Evolutionary conservation across 1,140 invertebrate species (phyloP).

Genomic region (Saxidomus purpurata): DNA sequence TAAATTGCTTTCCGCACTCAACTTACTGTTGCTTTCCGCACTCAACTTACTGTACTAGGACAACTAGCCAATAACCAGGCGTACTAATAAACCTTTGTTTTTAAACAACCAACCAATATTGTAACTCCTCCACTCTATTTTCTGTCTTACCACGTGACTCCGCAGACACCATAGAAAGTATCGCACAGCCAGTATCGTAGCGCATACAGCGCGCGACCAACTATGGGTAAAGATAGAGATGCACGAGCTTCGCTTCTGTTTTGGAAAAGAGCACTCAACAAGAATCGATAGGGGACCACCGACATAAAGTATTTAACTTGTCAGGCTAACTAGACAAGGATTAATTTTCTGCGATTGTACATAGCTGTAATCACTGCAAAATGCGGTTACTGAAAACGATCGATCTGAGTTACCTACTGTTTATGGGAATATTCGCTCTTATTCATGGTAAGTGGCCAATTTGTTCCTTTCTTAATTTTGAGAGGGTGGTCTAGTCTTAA

Average conservation of each 20-base stretch:
- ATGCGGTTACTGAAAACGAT: constrained; percentile 12
- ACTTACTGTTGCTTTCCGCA: too few species aligned
- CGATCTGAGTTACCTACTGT: constrained; percentile 19
- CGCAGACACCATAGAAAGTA: neutral
- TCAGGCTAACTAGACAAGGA: constrained; percentile 29
- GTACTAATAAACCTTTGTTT: neutral
- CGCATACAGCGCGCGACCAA: constrained; percentile 9
- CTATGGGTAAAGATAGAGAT: constrained; percentile 11
- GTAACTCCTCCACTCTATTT: neutral
- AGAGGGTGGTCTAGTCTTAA: neutral
- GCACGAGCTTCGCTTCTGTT: neutral
- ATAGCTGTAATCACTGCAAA: constrained; percentile 38
- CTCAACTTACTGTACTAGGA: neutral
- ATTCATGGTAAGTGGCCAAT: constrained; percentile 29
- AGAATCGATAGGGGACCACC: constrained; percentile 36
- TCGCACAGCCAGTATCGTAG: neutral
- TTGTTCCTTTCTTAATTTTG: neutral
- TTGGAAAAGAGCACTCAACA: neutral
- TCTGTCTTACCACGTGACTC: constrained; percentile 5
- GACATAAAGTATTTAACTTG: constrained; percentile 47
- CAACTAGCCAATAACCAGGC: neutral
- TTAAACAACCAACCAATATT: constrained; percentile 34
- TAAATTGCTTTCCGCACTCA: too few species aligned
- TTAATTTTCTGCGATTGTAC: constrained; percentile 35
- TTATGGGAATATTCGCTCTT: constrained; percentile 37